Evolutionary conservation across 2,113 vertebrate species (phyloP), one percentile per base, ranked within the genome.

Genomic region (Oenanthe melanoleuca): DNA sequence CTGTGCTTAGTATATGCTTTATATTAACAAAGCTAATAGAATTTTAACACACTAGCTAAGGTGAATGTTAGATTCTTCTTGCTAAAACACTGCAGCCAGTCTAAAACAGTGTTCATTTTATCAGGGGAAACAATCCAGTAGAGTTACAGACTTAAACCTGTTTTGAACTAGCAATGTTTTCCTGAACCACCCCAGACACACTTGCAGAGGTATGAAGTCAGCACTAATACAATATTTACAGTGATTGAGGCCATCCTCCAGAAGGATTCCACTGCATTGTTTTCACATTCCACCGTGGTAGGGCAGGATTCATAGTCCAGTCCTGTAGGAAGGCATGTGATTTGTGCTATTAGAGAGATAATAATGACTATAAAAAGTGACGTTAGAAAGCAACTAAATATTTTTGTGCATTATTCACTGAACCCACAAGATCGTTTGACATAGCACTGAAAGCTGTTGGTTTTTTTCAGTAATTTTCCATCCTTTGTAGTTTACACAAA

Each of bases 261-360:
- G 80, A 97, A 98, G 57, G 98, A 97, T 6, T 98, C 97, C 88
- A 98, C 96, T 0, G 98, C 80, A 2, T 98, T 98, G 86, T 97
- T 92, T 87, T 98, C 97, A 87, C 98, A 98, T 29, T 98, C 98
- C 70, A 66, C 60, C 0, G 37, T 63, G 11, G 93, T 96, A 22
- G 98, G 98, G 80, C 98, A 98, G 57, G 98, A 98, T 73, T 97
- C 92, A 56, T 98, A 98, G 93, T 98, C 96, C 7, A 97, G 94
- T 86, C 19, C 98, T 98, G 72, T 40, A 24, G 74, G n/a, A 81
- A 93, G 4, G 25, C 23, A 88, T 18, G 74, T 59, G 64, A 77
- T 55, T 72, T 37, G 65, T 85, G 44, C 57, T 84, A 73, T 95
- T 83, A 94, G 60, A 80, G 44, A 73, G 18, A 64, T 5, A 2